Evolutionary conservation across 64 coral and sea anemone species (phyloP).

Genomic region (Dendrophyllia cribrosa): DNA sequence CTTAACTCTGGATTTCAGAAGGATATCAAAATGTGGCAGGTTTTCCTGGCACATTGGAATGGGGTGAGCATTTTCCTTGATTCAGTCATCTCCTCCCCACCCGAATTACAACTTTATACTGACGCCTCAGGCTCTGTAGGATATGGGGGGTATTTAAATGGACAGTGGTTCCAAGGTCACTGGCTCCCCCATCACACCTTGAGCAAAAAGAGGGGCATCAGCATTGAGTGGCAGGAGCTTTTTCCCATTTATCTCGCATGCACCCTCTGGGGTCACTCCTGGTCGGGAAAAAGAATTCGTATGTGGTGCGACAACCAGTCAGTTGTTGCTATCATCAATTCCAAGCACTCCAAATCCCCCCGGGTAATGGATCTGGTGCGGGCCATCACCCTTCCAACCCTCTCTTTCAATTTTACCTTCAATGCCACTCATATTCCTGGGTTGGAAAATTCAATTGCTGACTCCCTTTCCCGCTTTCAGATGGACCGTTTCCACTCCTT

Average conservation of each 20-base stretch:
- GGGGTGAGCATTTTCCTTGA: neutral
- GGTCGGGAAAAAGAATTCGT: neutral
- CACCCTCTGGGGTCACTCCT: neutral
- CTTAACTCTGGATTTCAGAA: neutral
- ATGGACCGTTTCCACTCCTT: neutral
- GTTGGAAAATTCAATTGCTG: neutral
- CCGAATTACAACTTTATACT: neutral
- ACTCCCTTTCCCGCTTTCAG: conserved; percentile 51
- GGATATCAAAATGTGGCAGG: conserved; percentile 48
- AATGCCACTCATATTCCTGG: conserved; percentile 5
- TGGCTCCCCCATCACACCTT: neutral
- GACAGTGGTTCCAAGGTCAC: conserved; percentile 19
- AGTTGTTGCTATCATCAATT: neutral
- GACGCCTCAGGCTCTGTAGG: conserved; percentile 23
- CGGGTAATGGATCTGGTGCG: conserved; percentile 16
- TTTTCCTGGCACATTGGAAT: conserved; percentile 6
- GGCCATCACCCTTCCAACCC: neutral
- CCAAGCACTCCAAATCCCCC: neutral
- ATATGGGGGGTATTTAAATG: neutral
- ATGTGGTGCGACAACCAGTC: conserved; percentile 13
- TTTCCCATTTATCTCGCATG: neutral
- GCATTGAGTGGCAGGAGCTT: conserved; percentile 39
- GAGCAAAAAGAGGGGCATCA: neutral
- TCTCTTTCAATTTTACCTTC: neutral
- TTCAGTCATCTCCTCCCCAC: neutral